Evolutionary conservation across 2,113 vertebrate species (phyloP).

Genomic region (Cranoglanis bouderius): DNA sequence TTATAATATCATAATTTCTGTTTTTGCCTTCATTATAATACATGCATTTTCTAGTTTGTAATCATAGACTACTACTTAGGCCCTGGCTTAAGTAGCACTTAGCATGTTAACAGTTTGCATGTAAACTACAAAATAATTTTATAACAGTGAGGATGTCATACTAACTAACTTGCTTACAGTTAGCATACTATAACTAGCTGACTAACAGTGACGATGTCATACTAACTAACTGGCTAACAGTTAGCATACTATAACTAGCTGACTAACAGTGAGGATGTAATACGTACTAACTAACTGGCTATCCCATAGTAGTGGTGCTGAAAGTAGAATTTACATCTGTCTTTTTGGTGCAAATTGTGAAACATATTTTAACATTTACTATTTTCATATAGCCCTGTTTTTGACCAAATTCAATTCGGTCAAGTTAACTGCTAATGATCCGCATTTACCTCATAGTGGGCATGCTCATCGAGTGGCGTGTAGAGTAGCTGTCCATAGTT

Average conservation of each 20-base stretch:
- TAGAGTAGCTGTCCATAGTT: conserved; percentile 86
- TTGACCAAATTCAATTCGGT: background rate
- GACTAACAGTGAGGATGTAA: background rate
- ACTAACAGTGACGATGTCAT: background rate
- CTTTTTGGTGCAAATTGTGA: background rate
- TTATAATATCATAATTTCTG: background rate
- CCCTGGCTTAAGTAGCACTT: background rate
- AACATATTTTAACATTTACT: background rate
- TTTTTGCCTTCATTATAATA: background rate
- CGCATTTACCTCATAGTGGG: conserved; percentile 92
- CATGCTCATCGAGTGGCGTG: conserved; percentile 96
- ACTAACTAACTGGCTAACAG: background rate
- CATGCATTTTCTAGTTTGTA: background rate
- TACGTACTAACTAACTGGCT: background rate
- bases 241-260: background rate
- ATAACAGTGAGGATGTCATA: background rate
- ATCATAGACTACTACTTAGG: background rate
- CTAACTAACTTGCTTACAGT: background rate
- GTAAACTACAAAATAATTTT: background rate
- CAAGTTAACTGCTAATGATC: background rate
- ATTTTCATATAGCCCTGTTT: background rate
- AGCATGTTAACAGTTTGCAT: background rate
- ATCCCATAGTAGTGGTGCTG: background rate
- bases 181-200: background rate
- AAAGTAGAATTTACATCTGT: background rate